phyloP scores from a whole-genome alignment of 2,888 invertebrate genomes.

The Microctonus aethiopoides region DNA sequence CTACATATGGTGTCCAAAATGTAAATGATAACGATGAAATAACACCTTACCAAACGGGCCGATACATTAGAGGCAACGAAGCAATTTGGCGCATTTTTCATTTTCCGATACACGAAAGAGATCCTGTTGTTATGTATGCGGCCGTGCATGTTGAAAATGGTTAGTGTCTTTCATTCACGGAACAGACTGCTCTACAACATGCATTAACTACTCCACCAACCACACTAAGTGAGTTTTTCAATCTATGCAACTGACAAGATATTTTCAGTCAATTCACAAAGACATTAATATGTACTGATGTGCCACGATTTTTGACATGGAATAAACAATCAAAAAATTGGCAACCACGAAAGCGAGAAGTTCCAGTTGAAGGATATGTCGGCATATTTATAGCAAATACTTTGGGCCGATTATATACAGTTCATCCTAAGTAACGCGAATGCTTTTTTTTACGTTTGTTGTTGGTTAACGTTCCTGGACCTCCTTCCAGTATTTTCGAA shows the following conservation, averaged over 20 bases:
- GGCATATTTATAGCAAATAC: conserved; percentile 42
- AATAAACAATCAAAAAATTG: conserved; percentile 25
- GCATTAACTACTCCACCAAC: conserved; percentile 25
- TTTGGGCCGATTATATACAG: conserved; percentile 52
- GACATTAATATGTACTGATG: conserved; percentile 40
- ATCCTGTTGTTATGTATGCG: conserved; percentile 46
- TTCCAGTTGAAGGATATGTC: conserved; percentile 38
- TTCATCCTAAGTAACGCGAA: conserved; percentile 51
- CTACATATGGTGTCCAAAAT: conserved; percentile 33
- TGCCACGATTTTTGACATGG: conserved; percentile 45
- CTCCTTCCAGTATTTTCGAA: conserved; percentile 57
- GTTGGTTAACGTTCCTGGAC: conserved; percentile 53
- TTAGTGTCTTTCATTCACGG: conserved; percentile 48
- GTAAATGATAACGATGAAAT: conserved; percentile 46
- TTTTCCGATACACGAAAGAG: conserved; percentile 50
- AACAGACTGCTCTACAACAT: conserved; percentile 36
- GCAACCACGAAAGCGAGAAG: conserved; percentile 42
- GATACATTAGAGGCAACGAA: conserved; percentile 45
- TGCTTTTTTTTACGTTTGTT: conserved; percentile 55
- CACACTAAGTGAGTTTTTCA: conserved; percentile 48
- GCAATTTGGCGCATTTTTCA: conserved; percentile 47
- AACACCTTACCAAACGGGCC: conserved; percentile 47
- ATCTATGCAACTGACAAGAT: conserved; percentile 35
- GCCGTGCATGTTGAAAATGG: conserved; percentile 50
- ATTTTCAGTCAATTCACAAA: conserved; percentile 44